These are phyloP conservation scores for Gortyna flavago DNA, from an alignment of 2,888 invertebrate species.

Conservation along the genomic window DNA sequence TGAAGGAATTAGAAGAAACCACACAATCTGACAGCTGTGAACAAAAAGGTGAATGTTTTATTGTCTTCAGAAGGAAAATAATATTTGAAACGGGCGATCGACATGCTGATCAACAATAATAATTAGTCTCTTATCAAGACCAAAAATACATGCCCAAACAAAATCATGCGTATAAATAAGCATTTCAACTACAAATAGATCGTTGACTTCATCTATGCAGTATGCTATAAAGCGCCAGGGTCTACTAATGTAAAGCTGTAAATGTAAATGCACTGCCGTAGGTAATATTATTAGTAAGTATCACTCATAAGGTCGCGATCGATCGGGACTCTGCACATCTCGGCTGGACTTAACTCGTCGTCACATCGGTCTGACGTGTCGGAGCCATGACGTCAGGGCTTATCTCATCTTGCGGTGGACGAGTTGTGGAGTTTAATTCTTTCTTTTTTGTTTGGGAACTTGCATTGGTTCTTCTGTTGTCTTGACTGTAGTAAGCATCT, in stretches of 20 bases:
- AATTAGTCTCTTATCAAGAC: background rate
- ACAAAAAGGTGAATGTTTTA: background rate
- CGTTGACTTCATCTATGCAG: background rate
- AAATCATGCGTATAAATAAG: background rate
- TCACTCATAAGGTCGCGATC: slow-evolving; percentile 37
- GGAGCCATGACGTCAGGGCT: slow-evolving; percentile 17
- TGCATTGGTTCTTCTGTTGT: background rate
- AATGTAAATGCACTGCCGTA: slow-evolving; percentile 14
- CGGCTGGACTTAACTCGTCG: slow-evolving; percentile 4
- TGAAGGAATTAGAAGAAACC: background rate
- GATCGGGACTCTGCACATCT: slow-evolving; percentile 21
- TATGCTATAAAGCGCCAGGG: background rate
- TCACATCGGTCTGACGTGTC: slow-evolving; percentile 17
- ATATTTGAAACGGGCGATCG: background rate
- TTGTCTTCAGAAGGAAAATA: background rate
- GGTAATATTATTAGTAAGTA: slow-evolving; percentile 44
- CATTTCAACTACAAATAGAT: slow-evolving; percentile 4
- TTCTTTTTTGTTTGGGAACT: background rate
- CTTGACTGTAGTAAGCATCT: background rate
- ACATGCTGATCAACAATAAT: background rate
- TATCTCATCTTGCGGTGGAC: slow-evolving; percentile 13
- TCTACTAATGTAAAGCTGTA: slow-evolving; percentile 36
- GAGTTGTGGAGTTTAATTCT: slow-evolving; percentile 1
- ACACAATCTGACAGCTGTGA: background rate
- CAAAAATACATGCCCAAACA: background rate